Base-by-base conservation (phyloP, 2,888 invertebrate genomes). In the Cremastinae sp. region DNA sequence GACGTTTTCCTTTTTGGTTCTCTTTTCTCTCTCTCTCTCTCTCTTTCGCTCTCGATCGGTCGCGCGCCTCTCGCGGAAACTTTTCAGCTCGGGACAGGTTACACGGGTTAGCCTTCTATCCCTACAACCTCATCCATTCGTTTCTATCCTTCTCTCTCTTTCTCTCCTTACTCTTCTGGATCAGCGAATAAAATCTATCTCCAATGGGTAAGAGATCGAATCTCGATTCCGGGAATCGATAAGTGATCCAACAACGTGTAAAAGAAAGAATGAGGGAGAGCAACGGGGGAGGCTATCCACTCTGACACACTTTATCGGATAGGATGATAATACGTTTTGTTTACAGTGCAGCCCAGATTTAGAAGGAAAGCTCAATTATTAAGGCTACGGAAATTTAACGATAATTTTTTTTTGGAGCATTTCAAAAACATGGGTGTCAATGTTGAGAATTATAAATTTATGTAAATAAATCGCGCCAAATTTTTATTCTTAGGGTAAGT, bases 151-250 rank as follows among this genome's bases (percentile, higher is more conserved):
- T 43, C 62, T 70, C 66, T 65, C 64, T 53, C 76, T 68, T 39
- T 28, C 39, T 56, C 47, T 55, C 18, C 16, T 20, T 28, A 35
- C 37, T 53, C 39, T 4, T 3, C 10, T 9, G 58, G 62, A 58
- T 61, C 53, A 62, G 18, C n/a, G 56, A 79, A 79, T 77, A 73
- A 75, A 79, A 79, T 79, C 77, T 77, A 65, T 72, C 74, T 73
- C 68, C 68, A 74, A 79, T 78, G 65, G 73, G 61, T 49, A 58
- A 74, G 74, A 72, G 79, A 75, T 79, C 74, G 71, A 74, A 79
- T 79, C 79, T 75, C 75, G 71, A 72, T 75, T 51, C 43, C 56
- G 62, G 28, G 49, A 61, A 43, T 39, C 72, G 75, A 76, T 76
- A 75, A 72, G 71, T 58, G 45, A 43, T 39, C 37, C 35, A 45